Base-by-base conservation (phyloP, 2,113 vertebrate genomes). In the Scolopax mira region DNA sequence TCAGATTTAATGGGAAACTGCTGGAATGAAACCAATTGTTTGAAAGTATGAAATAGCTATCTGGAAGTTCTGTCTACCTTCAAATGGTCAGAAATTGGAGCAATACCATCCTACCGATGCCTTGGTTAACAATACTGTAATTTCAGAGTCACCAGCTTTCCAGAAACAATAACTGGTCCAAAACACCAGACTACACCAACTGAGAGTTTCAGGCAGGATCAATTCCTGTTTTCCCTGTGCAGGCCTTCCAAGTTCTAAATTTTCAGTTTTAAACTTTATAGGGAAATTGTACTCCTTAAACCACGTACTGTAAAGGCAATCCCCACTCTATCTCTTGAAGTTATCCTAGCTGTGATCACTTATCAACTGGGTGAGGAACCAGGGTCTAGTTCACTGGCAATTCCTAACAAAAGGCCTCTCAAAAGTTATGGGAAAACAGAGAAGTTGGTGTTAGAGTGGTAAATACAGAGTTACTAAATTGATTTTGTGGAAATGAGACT, bases 41-140 rank as follows among this genome's bases (percentile, higher is more conserved):
- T 6, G 1, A 64, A 91, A 62, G 12, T 28, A 16, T 10, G 33
- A 72, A 87, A 67, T 0, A 52, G 30, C 69, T 21, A 42, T 48
- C 48, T 80, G 19, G 22, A 85, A 64, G 54, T 41, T 78, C 49
- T 44, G 92, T 64, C 70, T 72, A 90, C 82, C 75, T 90, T 72
- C 81, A 73, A n/a, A 52, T 3, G 10, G 57, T 55, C 54, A 95
- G 55, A 74, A 85, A 79, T 28, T 48, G 67, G 39, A 78, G 58
- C 1, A 0, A 10, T 12, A 49, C 22, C 77, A 72, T 33, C 55
- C 79, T 58, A 48, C 19, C 0, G 0, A 64, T 65, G 48, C 23
- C 51, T 46, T 83, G 25, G 54, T 73, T 72, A 89, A 65, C 37
- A 57, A 19, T 2, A 81, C 25, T 5, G 1, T 13, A 94, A 70